A percentile compares a stretch with the other conserved stretches of the same genome.
These are phyloP conservation scores for Motacilla tschutschensis DNA, from an alignment of 2,113 vertebrate species.

Conservation along the genomic window DNA sequence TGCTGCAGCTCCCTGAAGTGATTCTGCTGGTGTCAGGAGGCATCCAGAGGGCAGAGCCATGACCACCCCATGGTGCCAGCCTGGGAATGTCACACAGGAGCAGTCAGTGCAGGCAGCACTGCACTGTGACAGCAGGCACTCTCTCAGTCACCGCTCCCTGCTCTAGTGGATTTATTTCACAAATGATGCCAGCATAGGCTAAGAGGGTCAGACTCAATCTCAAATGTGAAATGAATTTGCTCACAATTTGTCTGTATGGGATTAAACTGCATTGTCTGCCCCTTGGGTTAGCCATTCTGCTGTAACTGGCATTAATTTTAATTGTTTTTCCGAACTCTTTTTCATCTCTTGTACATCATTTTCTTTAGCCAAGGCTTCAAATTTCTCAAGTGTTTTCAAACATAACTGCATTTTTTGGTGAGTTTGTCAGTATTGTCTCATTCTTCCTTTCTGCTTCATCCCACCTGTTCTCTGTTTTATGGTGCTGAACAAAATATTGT, in stretches of 20 bases:
- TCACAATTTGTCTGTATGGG: background rate
- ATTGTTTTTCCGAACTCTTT: background rate
- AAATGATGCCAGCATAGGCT: background rate
- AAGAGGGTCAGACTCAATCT: background rate
- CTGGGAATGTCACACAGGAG: background rate
- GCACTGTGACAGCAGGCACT: background rate
- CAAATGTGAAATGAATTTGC: background rate
- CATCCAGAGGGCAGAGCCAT: background rate
- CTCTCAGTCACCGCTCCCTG: fast-evolving
- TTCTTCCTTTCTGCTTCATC: background rate
- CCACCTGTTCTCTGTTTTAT: background rate
- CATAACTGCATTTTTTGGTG: background rate
- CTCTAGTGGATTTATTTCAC: background rate
- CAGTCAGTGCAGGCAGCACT: fast-evolving
- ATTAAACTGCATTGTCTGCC: background rate
- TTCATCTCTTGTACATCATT: background rate
- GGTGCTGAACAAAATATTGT: background rate
- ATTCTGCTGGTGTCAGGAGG: background rate
- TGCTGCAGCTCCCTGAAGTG: background rate
- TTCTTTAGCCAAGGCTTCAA: background rate
- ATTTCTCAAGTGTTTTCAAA: background rate
- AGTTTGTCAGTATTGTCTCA: background rate
- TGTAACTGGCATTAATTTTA: background rate
- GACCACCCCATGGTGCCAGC: background rate
- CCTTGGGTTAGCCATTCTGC: background rate